These are phyloP conservation scores for Glandiceps talaboti DNA, from an alignment of 53 echinoderm and acorn worm genomes.

Conservation along the genomic window DNA sequence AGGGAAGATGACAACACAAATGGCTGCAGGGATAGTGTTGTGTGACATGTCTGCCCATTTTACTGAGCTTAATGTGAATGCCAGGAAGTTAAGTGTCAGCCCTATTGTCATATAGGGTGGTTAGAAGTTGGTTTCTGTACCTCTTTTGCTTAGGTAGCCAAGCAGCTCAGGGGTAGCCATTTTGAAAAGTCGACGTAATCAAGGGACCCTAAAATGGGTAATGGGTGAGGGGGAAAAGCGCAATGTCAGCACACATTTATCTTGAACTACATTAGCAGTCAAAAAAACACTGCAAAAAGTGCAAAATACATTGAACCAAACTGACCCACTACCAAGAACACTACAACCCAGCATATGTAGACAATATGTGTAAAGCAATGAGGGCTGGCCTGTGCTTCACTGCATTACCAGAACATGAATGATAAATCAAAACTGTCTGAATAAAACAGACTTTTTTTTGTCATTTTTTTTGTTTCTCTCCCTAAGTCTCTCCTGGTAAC, in stretches of 20 bases:
- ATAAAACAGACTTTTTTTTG: too few relatives aligned
- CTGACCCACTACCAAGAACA: neutral
- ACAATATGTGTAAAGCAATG: neutral
- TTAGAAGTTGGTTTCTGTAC: neutral
- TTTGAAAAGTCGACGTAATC: neutral
- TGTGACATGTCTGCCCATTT: too few relatives aligned
- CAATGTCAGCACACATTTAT: neutral
- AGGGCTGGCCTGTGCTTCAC: neutral
- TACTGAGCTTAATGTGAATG: too few relatives aligned
- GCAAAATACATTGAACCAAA: neutral
- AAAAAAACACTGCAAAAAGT: neutral
- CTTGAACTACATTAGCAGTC: neutral
- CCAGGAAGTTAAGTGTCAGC: neutral
- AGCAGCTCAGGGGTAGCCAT: neutral
- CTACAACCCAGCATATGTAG: neutral
- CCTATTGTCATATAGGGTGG: neutral
- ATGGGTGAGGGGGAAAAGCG: neutral
- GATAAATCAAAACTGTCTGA: too few relatives aligned
- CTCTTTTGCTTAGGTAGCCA: neutral
- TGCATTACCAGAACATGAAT: neutral
- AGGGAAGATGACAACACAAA: too few relatives aligned
- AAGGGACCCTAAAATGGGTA: neutral
- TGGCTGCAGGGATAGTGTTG: too few relatives aligned
- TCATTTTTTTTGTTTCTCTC: too few relatives aligned
- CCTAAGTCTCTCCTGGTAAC: too few relatives aligned